phyloP scores from a whole-genome alignment of 2,888 invertebrate species.

The Philereme vetulata region DNA sequence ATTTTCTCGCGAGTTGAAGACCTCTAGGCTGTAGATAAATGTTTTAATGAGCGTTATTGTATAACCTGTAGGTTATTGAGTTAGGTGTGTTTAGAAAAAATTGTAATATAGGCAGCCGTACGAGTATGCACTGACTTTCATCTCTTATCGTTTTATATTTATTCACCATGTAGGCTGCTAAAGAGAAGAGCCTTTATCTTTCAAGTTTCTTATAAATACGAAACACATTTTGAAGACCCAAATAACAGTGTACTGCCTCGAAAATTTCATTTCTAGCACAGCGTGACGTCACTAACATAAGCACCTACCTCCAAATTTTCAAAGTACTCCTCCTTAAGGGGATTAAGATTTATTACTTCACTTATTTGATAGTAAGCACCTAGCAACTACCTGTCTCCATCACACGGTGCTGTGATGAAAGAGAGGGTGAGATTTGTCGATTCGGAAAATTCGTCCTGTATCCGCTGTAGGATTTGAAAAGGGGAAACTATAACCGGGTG shows the following conservation, averaged over 20 bases:
- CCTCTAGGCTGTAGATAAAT: too few relatives aligned
- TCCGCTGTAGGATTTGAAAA: conserved; percentile 52
- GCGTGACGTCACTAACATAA: conserved; percentile 52
- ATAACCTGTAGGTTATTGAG: too few relatives aligned
- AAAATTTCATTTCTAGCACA: conserved; percentile 48
- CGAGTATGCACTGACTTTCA: too few relatives aligned
- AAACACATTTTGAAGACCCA: conserved; percentile 13
- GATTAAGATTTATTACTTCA: conserved; percentile 64
- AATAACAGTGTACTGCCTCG: conserved; percentile 11
- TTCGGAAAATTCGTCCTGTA: conserved; percentile 44
- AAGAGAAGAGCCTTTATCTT: too few relatives aligned
- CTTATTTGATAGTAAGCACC: conserved; percentile 42
- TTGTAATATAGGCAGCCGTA: too few relatives aligned
- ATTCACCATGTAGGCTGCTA: too few relatives aligned
- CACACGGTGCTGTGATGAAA: conserved; percentile 29
- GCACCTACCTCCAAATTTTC: conserved; percentile 36
- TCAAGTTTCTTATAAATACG: conserved; percentile 6
- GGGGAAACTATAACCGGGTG: conserved; percentile 45
- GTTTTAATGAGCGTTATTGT: too few relatives aligned
- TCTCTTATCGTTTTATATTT: too few relatives aligned
- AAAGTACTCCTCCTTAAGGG: conserved; percentile 47
- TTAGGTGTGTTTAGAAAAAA: too few relatives aligned
- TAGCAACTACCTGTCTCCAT: conserved; percentile 35
- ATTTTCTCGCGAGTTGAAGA: too few relatives aligned
- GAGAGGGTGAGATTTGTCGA: conserved; percentile 39